Evolutionary conservation across 2,113 vertebrate species (phyloP).

Genomic region (Boleophthalmus pectinirostris): DNA sequence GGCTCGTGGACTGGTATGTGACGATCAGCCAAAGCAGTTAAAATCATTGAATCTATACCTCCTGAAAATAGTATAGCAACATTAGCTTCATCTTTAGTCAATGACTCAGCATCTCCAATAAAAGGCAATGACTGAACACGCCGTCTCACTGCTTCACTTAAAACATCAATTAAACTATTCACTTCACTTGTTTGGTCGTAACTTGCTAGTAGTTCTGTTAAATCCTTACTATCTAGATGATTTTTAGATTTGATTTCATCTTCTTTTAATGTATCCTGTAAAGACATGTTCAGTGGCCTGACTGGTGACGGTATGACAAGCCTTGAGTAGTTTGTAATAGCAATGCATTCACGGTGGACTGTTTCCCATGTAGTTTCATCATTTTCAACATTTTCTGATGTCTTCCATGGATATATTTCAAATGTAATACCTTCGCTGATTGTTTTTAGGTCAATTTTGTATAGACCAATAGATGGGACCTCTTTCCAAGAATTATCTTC

Average conservation of each 20-base stretch:
- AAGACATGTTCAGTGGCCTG: conserved; percentile 78
- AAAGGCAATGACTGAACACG: conserved; percentile 79
- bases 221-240: conserved; percentile 52
- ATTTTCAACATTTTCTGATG: conserved; percentile 20
- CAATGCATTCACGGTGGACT: conserved; percentile 64
- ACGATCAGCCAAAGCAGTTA: conserved; percentile 86
- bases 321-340: conserved; percentile 65
- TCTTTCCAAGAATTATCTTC: conserved; percentile 78
- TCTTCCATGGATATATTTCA: conserved; percentile 83
- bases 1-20: conserved; percentile 83
- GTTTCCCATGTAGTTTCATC: conserved; percentile 43
- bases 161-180: conserved; percentile 76
- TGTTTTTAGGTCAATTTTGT: conserved; percentile 82
- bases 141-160: conserved; percentile 81
- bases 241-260: not conserved
- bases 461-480: conserved; percentile 88
- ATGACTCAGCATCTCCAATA: not conserved
- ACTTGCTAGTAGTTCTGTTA: conserved; percentile 74
- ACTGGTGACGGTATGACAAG: conserved; percentile 76
- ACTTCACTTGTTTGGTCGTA: conserved; percentile 62
- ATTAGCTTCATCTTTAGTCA: conserved; percentile 49
- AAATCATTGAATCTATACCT: conserved; percentile 91
- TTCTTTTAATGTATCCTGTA: conserved; percentile 37
- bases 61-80: conserved; percentile 93
- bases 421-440: conserved; percentile 65